Conservation (phyloP, 2,113 vertebrate genomes). For the Deroptyus accipitrinus region DNA sequence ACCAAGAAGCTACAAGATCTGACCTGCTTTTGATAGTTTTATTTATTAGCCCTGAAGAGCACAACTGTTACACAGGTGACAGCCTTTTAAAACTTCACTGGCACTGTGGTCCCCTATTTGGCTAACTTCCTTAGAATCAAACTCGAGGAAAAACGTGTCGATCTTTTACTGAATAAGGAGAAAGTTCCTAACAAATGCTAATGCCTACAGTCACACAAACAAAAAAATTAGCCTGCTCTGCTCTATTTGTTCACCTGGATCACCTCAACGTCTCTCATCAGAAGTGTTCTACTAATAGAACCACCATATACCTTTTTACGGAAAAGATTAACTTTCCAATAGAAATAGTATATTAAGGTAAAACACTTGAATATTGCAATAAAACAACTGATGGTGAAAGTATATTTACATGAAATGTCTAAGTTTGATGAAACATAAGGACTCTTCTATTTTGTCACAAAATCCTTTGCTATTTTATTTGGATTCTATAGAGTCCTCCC, state of each 20-base stretch:
- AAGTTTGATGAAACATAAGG: neutral
- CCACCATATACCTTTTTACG: neutral
- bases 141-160: neutral
- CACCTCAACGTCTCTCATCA: neutral
- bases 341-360: neutral
- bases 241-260: neutral
- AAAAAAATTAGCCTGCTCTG: neutral
- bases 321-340: neutral
- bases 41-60: neutral
- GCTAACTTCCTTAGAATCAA: neutral
- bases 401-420: neutral
- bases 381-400: neutral
- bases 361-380: neutral
- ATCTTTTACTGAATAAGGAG: neutral
- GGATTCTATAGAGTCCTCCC: neutral
- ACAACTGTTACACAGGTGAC: neutral
- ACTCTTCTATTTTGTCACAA: neutral
- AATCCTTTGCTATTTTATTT: neutral
- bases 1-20: neutral
- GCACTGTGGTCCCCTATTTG: neutral
- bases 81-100: neutral
- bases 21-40: neutral
- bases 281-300: neutral
- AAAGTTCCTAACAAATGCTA: neutral
- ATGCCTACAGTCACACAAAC: neutral